Base-by-base conservation (phyloP, 2,797 vertebrate species). In the Chelon labrosus region DNA sequence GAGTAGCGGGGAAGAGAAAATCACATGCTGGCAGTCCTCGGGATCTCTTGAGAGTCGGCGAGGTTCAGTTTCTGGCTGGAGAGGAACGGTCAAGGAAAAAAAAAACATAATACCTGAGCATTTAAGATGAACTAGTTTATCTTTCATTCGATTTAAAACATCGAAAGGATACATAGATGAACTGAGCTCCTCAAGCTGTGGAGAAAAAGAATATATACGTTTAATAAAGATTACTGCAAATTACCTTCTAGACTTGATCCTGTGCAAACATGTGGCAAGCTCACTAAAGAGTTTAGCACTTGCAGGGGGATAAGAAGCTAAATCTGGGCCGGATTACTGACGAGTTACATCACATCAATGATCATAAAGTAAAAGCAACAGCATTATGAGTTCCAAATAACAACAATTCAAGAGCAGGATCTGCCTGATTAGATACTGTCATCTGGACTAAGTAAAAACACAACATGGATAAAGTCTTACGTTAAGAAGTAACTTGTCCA, bases 131-230 rank as follows among this genome's bases (percentile, higher is more conserved):
- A 27, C 25, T 27, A 27, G 3, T 27, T 27, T 27, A 27, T 27
- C 25, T 27, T 4, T 3, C 5, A 35, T 35, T 35, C 7, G 8
- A 14, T 14, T 20, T 9, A 39, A 37, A 88, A 95, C 13, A 10
- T 64, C 4, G 53, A 93, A 98, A 98, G 97, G 98, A 99, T 99
- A 99, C 98, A 99, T 99, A 10, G 98, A 99, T 75, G 97, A 96
- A 94, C 98, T 99, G 86, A 99, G 91, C 93, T 99, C 98, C 94
- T 99, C 98, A 63, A 99, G 95, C 98, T 99, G 94, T 63, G 94
- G 83, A 94, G 63, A 77, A 73, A 72, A 60, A 77, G 1, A 61
- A 70, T 3, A 52, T 42, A 46, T 55, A 13, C 10, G 1, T 31
- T 31, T 31, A 35, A 27, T 27, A 27, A 4, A 27, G 25, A 27